Conservation (phyloP, 2,888 invertebrate genomes). For the Rhogogaster chlorosoma region DNA sequence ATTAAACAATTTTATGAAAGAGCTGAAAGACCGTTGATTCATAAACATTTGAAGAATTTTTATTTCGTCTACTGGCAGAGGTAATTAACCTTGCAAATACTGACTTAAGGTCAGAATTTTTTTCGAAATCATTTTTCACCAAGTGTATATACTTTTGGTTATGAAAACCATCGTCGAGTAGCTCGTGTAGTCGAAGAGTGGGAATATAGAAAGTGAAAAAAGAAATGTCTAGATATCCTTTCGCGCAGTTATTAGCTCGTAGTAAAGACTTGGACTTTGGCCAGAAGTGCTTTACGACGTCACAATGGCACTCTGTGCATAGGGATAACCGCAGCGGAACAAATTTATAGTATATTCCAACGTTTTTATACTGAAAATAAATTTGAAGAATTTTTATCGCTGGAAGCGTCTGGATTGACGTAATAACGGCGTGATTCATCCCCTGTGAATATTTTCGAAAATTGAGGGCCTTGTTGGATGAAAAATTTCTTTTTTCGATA, state of each 20-base stretch:
- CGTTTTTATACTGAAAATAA: neutral
- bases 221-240: neutral
- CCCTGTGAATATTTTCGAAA: neutral
- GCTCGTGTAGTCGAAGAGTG: neutral
- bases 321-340: neutral
- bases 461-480: too few relatives aligned
- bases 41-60: neutral
- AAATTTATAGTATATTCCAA: neutral
- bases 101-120: neutral
- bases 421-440: neutral
- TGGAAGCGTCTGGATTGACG: neutral
- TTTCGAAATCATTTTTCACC: neutral
- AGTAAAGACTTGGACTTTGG: conserved; percentile 22
- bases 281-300: conserved; percentile 16
- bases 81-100: neutral
- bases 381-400: neutral
- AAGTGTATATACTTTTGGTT: neutral
- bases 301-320: conserved; percentile 17
- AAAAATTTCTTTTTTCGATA: neutral
- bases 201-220: neutral
- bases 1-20: conserved; percentile 19
- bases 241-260: conserved; percentile 33
- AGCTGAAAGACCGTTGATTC: conserved; percentile 43
- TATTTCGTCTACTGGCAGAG: too few relatives aligned
- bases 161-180: neutral